These are phyloP conservation scores for Peromyscus nudipes DNA, from an alignment of 2,797 vertebrate species.

Conservation along the genomic window DNA sequence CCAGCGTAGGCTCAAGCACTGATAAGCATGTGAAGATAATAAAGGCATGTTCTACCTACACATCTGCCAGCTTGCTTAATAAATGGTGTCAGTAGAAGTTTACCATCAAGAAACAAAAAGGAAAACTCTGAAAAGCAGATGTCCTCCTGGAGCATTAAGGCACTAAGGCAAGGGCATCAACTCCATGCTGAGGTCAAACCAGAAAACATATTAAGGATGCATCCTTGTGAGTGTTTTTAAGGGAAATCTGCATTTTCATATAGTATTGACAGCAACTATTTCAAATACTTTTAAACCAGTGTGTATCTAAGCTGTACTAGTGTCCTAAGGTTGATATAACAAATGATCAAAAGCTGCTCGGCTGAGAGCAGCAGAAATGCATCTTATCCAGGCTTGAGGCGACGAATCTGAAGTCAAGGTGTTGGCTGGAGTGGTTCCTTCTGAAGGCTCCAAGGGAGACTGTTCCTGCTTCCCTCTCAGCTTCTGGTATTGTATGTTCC, in stretches of 20 bases:
- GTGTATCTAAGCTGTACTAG: not conserved
- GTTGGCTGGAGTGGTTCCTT: not conserved
- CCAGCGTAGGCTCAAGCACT: not conserved
- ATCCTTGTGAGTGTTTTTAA: not conserved
- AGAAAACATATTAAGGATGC: not conserved
- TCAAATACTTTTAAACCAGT: conserved; percentile 15
- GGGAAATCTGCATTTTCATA: not conserved
- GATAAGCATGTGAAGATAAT: not conserved
- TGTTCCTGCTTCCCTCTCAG: not conserved
- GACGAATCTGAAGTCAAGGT: not conserved
- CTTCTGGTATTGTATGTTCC: not conserved
- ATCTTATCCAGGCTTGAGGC: not conserved
- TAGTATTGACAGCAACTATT: not conserved
- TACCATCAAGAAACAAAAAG: not conserved
- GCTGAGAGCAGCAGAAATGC: not conserved
- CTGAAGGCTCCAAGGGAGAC: not conserved
- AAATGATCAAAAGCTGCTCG: not conserved
- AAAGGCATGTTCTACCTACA: not conserved
- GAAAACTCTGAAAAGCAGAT: not conserved
- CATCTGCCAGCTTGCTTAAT: not conserved
- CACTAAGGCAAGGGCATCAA: fast-evolving
- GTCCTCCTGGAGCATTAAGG: not conserved
- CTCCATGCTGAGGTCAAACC: not conserved
- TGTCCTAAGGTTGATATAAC: not conserved
- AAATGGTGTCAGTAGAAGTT: not conserved